A percentile compares a stretch with the other conserved stretches of the same genome.
Conservation (phyloP, 2,113 vertebrate species). For the Pyxicephalus adspersus region DNA sequence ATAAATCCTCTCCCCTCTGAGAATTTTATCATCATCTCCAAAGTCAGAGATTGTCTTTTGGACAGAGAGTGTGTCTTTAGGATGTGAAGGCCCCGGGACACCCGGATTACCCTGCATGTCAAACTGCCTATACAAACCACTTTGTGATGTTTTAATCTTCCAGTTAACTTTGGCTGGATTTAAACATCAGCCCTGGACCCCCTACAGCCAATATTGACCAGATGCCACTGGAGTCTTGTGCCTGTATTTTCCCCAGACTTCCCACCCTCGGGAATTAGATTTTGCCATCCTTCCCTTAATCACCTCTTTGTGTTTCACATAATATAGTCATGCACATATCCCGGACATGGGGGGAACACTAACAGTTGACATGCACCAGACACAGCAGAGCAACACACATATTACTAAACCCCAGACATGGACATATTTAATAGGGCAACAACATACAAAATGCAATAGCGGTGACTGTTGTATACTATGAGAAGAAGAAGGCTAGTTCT, state of each 20-base stretch:
- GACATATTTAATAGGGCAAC: too few species aligned
- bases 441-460: too few species aligned
- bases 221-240: conserved; percentile 6
- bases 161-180: conserved; percentile 69
- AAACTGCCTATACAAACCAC: conserved; percentile 69
- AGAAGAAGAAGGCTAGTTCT: too few species aligned
- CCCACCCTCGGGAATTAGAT: neutral
- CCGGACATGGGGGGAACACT: neutral
- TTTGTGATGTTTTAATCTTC: conserved; percentile 74
- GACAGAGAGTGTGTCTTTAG: conserved; percentile 38
- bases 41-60: conserved; percentile 48
- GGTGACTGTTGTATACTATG: too few species aligned
- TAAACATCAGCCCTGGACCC: conserved; percentile 59
- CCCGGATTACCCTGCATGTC: conserved; percentile 72
- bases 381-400: too few species aligned
- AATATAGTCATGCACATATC: conserved; percentile 17
- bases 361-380: neutral
- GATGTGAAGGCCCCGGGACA: conserved; percentile 66
- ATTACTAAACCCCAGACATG: too few species aligned
- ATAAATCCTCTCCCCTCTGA: conserved; percentile 53
- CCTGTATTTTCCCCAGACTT: neutral
- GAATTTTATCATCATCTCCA: conserved; percentile 39
- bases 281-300: neutral
- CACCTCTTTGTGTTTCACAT: neutral
- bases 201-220: conserved; percentile 48